A percentile compares a stretch with the other conserved stretches of the same genome.
Evolutionary conservation across 1,140 invertebrate genomes (phyloP).

Genomic region (Panagrolaimus sp.): DNA sequence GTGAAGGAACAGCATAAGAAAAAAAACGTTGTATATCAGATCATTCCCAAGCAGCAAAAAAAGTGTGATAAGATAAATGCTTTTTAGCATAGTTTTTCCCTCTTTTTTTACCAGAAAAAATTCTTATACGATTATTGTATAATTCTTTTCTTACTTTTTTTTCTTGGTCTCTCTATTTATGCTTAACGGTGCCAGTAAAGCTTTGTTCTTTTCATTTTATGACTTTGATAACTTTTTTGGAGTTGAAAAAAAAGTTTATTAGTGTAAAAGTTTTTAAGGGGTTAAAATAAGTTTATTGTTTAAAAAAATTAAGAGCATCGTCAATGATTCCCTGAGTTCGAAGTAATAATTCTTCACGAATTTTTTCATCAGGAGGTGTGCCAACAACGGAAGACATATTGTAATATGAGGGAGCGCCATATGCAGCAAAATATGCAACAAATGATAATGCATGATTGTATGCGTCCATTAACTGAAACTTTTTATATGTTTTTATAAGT

Average conservation of each 20-base stretch:
- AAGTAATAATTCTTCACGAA: constrained; percentile 26
- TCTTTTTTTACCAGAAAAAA: no score
- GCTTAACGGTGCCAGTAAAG: no score
- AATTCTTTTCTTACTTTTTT: no score
- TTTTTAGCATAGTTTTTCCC: no score
- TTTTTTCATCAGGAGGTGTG: constrained; percentile 15
- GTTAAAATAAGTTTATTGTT: not conserved
- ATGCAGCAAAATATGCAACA: constrained; percentile 19
- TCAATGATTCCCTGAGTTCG: constrained; percentile 31
- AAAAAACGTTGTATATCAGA: no score
- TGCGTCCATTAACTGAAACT: constrained; percentile 25
- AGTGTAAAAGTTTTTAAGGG: not conserved
- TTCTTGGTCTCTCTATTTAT: no score
- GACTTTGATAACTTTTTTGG: no score
- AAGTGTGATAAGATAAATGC: no score
- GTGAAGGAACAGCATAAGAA: no score
- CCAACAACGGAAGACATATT: constrained; percentile 39
- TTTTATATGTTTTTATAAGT: not conserved
- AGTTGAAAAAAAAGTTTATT: not conserved
- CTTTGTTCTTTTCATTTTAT: no score
- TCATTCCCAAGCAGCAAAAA: no score
- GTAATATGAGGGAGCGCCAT: constrained; percentile 39
- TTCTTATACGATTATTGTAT: no score
- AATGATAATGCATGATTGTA: constrained; percentile 16
- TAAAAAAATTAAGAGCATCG: constrained; percentile 19